A percentile compares a stretch with the other conserved stretches of the same genome.
Conservation (phyloP, 1,140 invertebrate genomes). For the Mercenaria mercenaria region DNA sequence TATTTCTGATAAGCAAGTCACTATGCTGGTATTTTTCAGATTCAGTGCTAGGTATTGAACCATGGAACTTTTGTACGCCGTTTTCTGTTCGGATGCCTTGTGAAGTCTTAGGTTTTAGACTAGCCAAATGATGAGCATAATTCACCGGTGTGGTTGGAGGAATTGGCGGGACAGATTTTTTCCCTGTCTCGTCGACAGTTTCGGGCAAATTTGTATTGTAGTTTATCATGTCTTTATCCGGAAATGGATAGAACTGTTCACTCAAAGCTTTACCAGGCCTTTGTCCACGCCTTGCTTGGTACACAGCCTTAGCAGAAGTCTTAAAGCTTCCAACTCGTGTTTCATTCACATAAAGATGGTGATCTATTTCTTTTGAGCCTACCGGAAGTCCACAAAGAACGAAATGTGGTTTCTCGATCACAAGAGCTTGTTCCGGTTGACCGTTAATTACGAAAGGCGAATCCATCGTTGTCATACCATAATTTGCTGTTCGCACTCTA, state of each 20-base stretch:
- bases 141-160: conserved; percentile 58
- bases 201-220: conserved; percentile 30
- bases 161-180: conserved; percentile 38
- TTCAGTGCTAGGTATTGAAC: conserved; percentile 7
- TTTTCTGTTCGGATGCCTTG: neutral
- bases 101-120: conserved; percentile 22
- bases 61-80: neutral
- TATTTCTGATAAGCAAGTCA: conserved; percentile 28
- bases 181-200: neutral
- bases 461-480: conserved; percentile 63
- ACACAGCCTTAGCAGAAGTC: conserved; percentile 55
- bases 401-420: conserved; percentile 63
- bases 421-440: neutral
- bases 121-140: conserved; percentile 20
- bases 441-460: neutral
- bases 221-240: conserved; percentile 29
- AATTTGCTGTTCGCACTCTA: conserved; percentile 53
- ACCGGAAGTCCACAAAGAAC: conserved; percentile 64
- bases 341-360: conserved; percentile 62
- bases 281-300: conserved; percentile 38
- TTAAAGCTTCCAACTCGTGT: conserved; percentile 59
- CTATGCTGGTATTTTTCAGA: neutral
- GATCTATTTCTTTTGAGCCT: conserved; percentile 56
- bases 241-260: neutral
- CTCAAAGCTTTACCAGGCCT: conserved; percentile 16